These are phyloP conservation scores for Phrixothrix hirtus DNA, from an alignment of 2,888 invertebrate species.

Conservation along the genomic window DNA sequence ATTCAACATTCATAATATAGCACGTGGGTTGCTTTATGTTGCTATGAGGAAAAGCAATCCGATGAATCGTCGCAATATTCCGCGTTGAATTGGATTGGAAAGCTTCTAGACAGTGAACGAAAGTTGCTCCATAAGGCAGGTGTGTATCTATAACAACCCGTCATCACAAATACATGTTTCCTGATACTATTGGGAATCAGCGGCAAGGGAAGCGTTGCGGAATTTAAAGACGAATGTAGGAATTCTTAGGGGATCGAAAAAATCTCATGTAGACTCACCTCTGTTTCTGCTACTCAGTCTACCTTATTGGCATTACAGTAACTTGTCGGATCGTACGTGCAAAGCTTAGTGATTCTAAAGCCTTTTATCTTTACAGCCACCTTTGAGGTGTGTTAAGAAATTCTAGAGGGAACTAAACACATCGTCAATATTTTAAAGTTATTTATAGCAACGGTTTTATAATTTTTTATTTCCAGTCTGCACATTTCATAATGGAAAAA, in stretches of 20 bases:
- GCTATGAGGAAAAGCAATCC: constrained; percentile 52
- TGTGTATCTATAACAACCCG: constrained; percentile 36
- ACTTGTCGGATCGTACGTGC: constrained; percentile 30
- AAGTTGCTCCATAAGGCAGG: constrained; percentile 37
- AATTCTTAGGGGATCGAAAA: constrained; percentile 18
- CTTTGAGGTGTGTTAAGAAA: constrained; percentile 19
- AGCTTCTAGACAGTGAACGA: constrained; percentile 46
- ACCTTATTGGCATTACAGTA: constrained; percentile 28
- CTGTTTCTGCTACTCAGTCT: constrained; percentile 29
- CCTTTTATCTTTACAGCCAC: constrained; percentile 17
- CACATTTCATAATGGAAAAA: too few species aligned
- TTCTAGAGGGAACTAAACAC: constrained; percentile 13
- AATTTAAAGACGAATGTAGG: constrained; percentile 28
- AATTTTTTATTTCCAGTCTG: too few species aligned
- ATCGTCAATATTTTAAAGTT: too few species aligned
- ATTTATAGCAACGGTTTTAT: too few species aligned
- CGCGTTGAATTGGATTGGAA: constrained; percentile 53
- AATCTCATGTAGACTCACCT: constrained; percentile 30
- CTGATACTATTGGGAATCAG: constrained; percentile 32
- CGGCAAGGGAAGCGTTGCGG: constrained; percentile 29
- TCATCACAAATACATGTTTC: constrained; percentile 38
- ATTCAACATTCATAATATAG: constrained; percentile 56
- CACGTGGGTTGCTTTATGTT: constrained; percentile 50
- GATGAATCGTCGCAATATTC: constrained; percentile 53
- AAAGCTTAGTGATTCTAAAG: constrained; percentile 15